These are phyloP conservation scores for Leptocoma aspasia DNA, from an alignment of 2,113 vertebrate species.

Conservation along the genomic window DNA sequence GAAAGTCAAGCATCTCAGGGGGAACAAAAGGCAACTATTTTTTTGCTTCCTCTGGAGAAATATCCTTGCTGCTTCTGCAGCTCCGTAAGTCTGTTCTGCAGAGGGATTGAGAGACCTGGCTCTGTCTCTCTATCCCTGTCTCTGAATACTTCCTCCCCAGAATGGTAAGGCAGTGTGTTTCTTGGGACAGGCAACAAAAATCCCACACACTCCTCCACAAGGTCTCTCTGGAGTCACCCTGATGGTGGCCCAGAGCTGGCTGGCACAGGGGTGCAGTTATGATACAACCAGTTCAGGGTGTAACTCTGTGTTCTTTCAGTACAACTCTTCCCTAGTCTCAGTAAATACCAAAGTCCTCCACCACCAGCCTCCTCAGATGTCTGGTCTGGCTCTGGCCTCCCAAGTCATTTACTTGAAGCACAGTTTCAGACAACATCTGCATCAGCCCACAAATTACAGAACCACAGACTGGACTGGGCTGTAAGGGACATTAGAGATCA, in stretches of 20 bases:
- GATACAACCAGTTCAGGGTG: neutral
- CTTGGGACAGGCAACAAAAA: neutral
- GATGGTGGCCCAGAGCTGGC: neutral
- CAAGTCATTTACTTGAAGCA: neutral
- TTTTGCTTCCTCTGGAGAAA: neutral
- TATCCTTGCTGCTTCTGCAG: neutral
- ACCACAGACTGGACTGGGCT: neutral
- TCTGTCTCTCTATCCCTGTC: neutral
- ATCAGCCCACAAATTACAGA: neutral
- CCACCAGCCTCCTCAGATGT: neutral
- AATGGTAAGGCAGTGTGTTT: neutral
- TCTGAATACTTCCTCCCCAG: neutral
- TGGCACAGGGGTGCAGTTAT: neutral
- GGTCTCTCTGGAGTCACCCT: neutral
- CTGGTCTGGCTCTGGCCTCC: neutral
- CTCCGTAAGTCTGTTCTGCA: neutral
- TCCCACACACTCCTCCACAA: fast-evolving
- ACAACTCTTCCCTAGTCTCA: neutral
- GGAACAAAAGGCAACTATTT: neutral
- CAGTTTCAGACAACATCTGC: neutral
- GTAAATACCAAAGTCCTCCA: neutral
- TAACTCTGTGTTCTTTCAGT: neutral
- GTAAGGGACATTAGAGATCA: neutral
- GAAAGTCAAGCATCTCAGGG: neutral
- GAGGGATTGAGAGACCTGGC: neutral